phyloP scores from a whole-genome alignment of 2,888 invertebrate genomes.

The Latheticus oryzae region DNA sequence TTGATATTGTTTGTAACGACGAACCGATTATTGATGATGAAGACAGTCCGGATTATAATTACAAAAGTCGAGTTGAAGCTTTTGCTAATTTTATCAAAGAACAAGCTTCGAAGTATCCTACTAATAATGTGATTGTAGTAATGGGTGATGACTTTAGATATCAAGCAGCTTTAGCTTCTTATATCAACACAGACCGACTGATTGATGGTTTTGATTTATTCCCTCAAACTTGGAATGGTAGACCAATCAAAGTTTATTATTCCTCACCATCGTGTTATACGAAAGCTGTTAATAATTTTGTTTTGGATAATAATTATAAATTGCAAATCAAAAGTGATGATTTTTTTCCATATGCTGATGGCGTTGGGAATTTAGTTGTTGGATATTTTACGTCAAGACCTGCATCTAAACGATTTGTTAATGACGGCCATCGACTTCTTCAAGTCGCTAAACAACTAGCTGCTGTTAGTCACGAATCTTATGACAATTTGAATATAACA shows the following conservation, averaged over 20 bases:
- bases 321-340: conserved; percentile 81
- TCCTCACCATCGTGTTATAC: conserved; percentile 86
- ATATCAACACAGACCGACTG: conserved; percentile 21
- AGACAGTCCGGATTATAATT: conserved; percentile 69
- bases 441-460: conserved; percentile 55
- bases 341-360: conserved; percentile 90
- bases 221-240: conserved; percentile 11
- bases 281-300: conserved; percentile 71
- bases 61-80: conserved; percentile 55
- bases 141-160: conserved; percentile 40
- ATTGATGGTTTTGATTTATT: conserved; percentile 30
- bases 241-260: conserved; percentile 76
- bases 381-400: conserved; percentile 88
- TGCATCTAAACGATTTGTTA: conserved; percentile 79
- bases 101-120: conserved; percentile 54
- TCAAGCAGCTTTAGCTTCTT: conserved; percentile 20
- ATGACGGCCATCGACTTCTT: conserved; percentile 77
- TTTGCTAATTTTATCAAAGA: conserved; percentile 54
- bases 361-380: conserved; percentile 88
- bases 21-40: conserved; percentile 69
- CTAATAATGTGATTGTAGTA: conserved; percentile 32
- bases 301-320: conserved; percentile 10
- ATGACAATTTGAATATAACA: conserved; percentile 9
- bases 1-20: conserved; percentile 65
- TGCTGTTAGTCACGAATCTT: not conserved